Base-by-base conservation (phyloP, 2,113 vertebrate species). In the Puffinus mauretanicus region DNA sequence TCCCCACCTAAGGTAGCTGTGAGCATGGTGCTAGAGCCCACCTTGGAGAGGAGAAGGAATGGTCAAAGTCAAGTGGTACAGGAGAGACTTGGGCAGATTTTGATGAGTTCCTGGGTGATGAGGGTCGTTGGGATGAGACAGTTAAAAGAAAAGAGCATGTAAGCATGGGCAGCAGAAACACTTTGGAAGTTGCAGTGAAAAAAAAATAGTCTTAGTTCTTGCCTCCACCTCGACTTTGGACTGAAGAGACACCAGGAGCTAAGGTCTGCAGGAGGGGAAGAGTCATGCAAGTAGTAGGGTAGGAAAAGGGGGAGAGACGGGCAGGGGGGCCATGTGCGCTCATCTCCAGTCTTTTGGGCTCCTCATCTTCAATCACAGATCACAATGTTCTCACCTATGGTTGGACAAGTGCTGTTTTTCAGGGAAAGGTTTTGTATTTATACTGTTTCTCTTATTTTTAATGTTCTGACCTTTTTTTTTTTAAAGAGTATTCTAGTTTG, bases 381-480 rank as follows among this genome's bases (percentile, higher is more conserved):
- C 18, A 57, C 95, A 86, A 20, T 71, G 66, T 91, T 82, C 82
- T 88, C 78, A 77, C 49, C 26, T 65, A 7, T 1, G 6, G 46
- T 29, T 2, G 12, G 52, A 32, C 19, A 93, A 96, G n/a, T 26
- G 58, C 16, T 85, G 42, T n/a, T 77, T 88, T 95, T 85, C 44
- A 82, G 85, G 82, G 90, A 92, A 90, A 94, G 10, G 30, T 96
- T 97, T 97, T 97, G 30, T 97, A 97, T 93, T 96, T 86, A 80
- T 87, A 70, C 7, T 38, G 69, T 89, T 87, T 64, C 30, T 87
- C 19, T 62, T 82, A 46, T 91, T 95, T 95, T 89, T 95, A n/a
- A 86, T 69, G 27, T 78, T 88, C 57, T 34, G 64, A 72, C 2
- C 4, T 16, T 36, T 60, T 61, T 79, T 76, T 91, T 34, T 26